phyloP scores from a whole-genome alignment of 2,888 invertebrate species.

The Phortica okadai region DNA sequence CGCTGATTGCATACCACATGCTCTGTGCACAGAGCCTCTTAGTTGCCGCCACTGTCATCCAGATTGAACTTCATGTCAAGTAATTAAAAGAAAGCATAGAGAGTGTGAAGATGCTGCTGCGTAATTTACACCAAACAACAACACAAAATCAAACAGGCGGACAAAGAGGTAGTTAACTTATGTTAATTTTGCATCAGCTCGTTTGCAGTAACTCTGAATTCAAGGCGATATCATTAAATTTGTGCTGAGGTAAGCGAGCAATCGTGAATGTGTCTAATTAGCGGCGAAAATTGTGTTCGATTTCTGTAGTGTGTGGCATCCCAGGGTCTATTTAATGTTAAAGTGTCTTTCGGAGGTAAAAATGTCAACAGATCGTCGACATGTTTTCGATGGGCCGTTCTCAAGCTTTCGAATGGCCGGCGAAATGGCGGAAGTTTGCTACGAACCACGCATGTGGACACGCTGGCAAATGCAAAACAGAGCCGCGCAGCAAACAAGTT shows the following conservation, averaged over 20 bases:
- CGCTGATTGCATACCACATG: not conserved
- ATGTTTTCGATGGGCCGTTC: not conserved
- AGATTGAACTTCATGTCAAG: not conserved
- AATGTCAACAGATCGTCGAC: constrained; percentile 21
- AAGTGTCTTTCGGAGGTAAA: not conserved
- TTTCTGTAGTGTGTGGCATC: too few relatives aligned
- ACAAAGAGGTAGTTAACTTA: constrained; percentile 59
- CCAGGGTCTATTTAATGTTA: not conserved
- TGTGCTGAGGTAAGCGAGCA: constrained; percentile 45
- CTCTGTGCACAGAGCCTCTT: not conserved
- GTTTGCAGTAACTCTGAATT: constrained; percentile 64
- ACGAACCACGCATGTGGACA: not conserved
- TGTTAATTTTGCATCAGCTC: constrained; percentile 48
- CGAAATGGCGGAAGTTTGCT: not conserved
- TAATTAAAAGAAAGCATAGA: not conserved
- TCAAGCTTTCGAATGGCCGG: constrained; percentile 2
- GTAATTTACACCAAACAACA: constrained; percentile 69
- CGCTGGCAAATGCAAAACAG: not conserved
- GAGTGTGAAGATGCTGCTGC: constrained; percentile 38
- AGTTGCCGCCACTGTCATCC: not conserved
- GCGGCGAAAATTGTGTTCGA: not conserved
- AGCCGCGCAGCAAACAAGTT: not conserved
- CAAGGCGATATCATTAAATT: constrained; percentile 67
- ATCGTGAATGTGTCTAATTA: constrained; percentile 2
- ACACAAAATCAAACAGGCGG: constrained; percentile 34